Percentiles rank a stretch among this genome's conserved stretches.
Evolutionary conservation across 2,888 invertebrate species (phyloP).

Genomic region (Dromius quadrimaculatus): DNA sequence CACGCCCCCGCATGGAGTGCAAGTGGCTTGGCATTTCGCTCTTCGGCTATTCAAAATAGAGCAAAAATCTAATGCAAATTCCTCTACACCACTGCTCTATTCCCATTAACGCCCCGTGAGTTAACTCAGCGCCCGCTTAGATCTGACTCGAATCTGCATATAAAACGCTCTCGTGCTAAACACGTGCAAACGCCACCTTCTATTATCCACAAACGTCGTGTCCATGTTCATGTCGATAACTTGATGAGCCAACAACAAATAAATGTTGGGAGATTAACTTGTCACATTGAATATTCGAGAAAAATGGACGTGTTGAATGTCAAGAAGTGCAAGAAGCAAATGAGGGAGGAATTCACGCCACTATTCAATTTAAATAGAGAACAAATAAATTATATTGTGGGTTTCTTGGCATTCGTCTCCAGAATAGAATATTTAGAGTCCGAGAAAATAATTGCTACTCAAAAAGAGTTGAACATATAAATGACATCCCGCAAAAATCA

Average conservation of each 20-base stretch:
- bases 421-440: too few species aligned
- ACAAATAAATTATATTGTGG: too few species aligned
- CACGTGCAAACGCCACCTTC: slow-evolving; percentile 44
- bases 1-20: slow-evolving; percentile 21
- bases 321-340: too few species aligned
- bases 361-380: too few species aligned
- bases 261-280: slow-evolving; percentile 38
- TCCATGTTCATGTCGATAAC: slow-evolving; percentile 1
- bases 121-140: background rate
- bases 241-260: slow-evolving; percentile 31
- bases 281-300: slow-evolving; percentile 42
- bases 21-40: too few species aligned
- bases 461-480: too few species aligned
- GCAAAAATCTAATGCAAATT: slow-evolving; percentile 41
- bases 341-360: too few species aligned
- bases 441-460: too few species aligned
- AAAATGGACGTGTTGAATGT: too few species aligned
- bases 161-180: slow-evolving; percentile 42
- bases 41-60: slow-evolving; percentile 21
- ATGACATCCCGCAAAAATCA: too few species aligned
- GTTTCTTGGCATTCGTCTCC: too few species aligned
- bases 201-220: slow-evolving; percentile 7
- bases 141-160: slow-evolving; percentile 34
- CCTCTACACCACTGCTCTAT: slow-evolving; percentile 23
- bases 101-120: slow-evolving; percentile 37